Conservation (phyloP, 2,888 invertebrate genomes). For the Acanthosepion pharaonis region DNA sequence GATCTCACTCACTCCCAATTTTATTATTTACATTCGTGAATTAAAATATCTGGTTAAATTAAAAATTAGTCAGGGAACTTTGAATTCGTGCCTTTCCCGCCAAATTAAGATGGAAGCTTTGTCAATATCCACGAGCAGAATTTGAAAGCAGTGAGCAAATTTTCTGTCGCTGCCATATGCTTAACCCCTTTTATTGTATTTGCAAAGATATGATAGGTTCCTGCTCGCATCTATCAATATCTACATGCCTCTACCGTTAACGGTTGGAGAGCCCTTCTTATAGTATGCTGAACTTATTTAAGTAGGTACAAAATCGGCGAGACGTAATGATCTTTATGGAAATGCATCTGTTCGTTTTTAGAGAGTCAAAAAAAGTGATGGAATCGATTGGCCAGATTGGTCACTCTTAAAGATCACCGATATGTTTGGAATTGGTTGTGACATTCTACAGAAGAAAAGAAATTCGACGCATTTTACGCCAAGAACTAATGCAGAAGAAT, state of each 20-base stretch:
- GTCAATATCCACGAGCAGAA: background rate
- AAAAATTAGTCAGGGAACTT: too few relatives aligned
- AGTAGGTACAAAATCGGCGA: background rate
- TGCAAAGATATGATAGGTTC: background rate
- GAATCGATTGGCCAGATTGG: background rate
- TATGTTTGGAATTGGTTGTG: background rate
- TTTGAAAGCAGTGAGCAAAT: background rate
- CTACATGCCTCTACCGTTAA: background rate
- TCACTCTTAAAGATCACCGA: background rate
- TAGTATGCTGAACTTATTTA: background rate
- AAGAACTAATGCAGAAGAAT: background rate
- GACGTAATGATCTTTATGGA: background rate
- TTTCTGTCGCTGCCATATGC: background rate
- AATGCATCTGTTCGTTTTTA: background rate
- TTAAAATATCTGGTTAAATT: too few relatives aligned
- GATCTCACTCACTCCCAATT: too few relatives aligned
- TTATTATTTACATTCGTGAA: too few relatives aligned
- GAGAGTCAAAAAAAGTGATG: background rate
- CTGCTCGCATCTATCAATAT: background rate
- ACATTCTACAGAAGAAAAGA: background rate
- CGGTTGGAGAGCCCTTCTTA: background rate
- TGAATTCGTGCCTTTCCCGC: too few relatives aligned
- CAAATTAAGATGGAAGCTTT: background rate
- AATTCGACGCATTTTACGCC: background rate
- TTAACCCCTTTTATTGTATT: background rate